Evolutionary conservation across 1,140 invertebrate species (phyloP).

Genomic region (Aplysia californica): DNA sequence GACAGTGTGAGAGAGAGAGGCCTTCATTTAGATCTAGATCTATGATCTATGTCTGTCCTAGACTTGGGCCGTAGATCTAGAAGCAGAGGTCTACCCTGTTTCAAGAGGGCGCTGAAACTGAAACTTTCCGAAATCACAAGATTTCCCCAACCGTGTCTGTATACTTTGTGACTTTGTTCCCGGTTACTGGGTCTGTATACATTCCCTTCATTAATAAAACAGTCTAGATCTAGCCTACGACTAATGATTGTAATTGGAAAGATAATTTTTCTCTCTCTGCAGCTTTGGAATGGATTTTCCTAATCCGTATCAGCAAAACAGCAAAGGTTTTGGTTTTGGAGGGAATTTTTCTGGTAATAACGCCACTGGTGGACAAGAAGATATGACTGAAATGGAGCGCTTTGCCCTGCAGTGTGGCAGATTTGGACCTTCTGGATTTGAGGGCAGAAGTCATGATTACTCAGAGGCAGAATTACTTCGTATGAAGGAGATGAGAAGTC

Average conservation of each 20-base stretch:
- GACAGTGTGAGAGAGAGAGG: neutral
- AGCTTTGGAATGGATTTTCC: neutral
- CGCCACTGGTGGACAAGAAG: neutral
- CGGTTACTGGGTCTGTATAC: no score
- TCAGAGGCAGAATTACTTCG: neutral
- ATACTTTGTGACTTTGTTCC: no score
- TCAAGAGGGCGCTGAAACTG: no score
- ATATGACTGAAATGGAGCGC: neutral
- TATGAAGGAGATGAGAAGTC: neutral
- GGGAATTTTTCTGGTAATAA: conserved; percentile 5
- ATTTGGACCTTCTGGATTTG: neutral
- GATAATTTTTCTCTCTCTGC: neutral
- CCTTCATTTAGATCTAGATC: neutral
- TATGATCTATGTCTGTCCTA: neutral
- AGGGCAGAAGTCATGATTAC: neutral
- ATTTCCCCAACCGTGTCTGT: no score
- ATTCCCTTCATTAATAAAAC: neutral
- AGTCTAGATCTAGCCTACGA: neutral
- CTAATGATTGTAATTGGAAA: neutral
- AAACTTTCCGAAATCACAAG: no score
- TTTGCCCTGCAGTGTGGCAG: no score
- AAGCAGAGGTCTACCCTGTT: no score
- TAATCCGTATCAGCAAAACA: neutral
- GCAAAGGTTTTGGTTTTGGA: neutral
- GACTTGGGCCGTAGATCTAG: neutral